A percentile compares a stretch with the other conserved stretches of the same genome.
Conservation (phyloP, 2,113 vertebrate species). For the Jaculus jaculus region DNA sequence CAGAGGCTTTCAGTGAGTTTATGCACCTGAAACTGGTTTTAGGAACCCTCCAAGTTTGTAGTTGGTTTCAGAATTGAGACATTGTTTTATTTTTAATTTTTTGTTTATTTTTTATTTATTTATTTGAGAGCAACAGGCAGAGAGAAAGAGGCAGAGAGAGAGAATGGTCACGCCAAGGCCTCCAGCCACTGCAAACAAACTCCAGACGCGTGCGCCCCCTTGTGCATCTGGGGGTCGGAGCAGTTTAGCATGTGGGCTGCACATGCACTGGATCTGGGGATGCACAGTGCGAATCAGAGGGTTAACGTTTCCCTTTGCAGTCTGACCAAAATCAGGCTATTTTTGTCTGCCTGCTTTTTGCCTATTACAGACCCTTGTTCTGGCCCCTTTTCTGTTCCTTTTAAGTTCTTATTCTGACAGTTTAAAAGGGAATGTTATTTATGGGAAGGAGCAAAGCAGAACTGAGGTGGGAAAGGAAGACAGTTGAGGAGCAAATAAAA, state of each 20-base stretch:
- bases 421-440: background rate
- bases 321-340: conserved; percentile 9
- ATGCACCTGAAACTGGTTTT: background rate
- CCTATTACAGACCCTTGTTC: background rate
- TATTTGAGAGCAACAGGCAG: no score
- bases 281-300: background rate
- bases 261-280: background rate
- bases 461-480: background rate
- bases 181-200: no score
- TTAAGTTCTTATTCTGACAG: background rate
- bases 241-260: background rate
- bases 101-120: no score
- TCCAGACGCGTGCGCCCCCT: no score
- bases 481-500: background rate
- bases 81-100: no score
- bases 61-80: background rate
- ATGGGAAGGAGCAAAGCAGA: background rate
- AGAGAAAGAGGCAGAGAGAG: no score
- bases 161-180: no score
- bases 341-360: background rate
- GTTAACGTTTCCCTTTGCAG: background rate
- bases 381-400: background rate
- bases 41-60: background rate
- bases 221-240: background rate
- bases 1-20: background rate